A percentile compares a stretch with the other conserved stretches of the same genome.
Conservation (phyloP, 2,113 vertebrate genomes). For the Calyptommatus sinebrachiatus region DNA sequence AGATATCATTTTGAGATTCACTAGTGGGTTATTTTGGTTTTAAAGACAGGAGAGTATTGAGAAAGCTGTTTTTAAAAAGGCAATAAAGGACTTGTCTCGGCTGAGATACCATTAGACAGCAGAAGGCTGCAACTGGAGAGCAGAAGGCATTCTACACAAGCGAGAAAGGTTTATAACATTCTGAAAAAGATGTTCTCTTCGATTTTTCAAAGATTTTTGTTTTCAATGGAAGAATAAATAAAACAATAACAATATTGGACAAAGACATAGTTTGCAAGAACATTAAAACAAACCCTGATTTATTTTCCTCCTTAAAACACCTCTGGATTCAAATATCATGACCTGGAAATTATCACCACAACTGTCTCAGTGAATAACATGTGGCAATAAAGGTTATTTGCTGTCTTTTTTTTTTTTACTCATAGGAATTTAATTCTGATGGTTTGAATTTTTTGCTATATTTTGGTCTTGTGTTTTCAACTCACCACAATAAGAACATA, state of each 20-base stretch:
- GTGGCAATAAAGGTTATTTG: too few species aligned
- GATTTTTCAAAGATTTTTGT: not conserved
- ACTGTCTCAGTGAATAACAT: too few species aligned
- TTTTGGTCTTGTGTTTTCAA: too few species aligned
- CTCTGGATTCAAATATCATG: too few species aligned
- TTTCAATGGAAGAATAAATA: not conserved
- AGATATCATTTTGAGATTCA: not conserved
- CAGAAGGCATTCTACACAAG: not conserved
- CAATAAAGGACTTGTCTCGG: slow-evolving; percentile 7
- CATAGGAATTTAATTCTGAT: too few species aligned
- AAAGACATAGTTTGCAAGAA: not conserved
- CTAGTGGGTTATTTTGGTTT: not conserved
- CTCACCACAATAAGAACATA: too few species aligned
- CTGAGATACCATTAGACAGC: fast-evolving
- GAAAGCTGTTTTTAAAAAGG: slow-evolving; percentile 23
- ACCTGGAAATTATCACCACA: too few species aligned
- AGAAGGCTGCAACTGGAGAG: not conserved
- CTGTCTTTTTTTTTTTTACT: too few species aligned
- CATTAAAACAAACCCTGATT: not conserved
- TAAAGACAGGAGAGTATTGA: slow-evolving; percentile 20
- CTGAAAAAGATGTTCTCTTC: not conserved
- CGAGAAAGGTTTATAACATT: not conserved
- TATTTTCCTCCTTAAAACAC: too few species aligned
- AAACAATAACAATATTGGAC: not conserved
- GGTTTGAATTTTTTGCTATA: too few species aligned